Conservation (phyloP, 2,888 invertebrate genomes). For the Lathronympha strigana region DNA sequence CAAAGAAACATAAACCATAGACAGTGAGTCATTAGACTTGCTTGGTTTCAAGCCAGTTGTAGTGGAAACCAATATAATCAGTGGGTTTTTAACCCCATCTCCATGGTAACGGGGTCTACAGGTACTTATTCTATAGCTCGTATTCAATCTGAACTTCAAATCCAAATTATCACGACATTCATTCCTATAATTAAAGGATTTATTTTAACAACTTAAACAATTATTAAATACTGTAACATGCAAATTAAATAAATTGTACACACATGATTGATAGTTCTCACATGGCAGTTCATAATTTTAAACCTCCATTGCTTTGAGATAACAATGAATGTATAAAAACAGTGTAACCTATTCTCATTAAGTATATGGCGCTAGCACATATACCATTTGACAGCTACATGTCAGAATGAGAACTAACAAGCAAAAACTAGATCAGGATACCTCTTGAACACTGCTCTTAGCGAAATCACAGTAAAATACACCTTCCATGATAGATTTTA, state of each 20-base stretch:
- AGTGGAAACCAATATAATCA: no score
- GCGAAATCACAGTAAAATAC: slow-evolving; percentile 13
- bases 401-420: slow-evolving; percentile 1
- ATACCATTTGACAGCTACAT: slow-evolving; percentile 6
- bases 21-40: no score
- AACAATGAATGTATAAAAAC: background rate
- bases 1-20: no score
- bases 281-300: no score
- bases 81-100: background rate
- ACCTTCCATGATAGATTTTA: no score
- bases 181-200: slow-evolving; percentile 31
- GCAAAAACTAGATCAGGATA: background rate
- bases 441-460: background rate
- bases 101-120: slow-evolving; percentile 1
- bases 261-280: no score
- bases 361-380: background rate
- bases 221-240: slow-evolving; percentile 40
- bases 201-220: slow-evolving; percentile 35
- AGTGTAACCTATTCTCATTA: no score
- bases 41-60: no score
- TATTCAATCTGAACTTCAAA: slow-evolving; percentile 57
- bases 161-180: slow-evolving; percentile 52
- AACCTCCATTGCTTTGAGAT: background rate
- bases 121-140: slow-evolving; percentile 44
- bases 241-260: slow-evolving; percentile 33